Evolutionary conservation across 2,113 vertebrate species (phyloP), one percentile per base, ranked within the genome.

Genomic region (Psittacula cyanocephala): DNA sequence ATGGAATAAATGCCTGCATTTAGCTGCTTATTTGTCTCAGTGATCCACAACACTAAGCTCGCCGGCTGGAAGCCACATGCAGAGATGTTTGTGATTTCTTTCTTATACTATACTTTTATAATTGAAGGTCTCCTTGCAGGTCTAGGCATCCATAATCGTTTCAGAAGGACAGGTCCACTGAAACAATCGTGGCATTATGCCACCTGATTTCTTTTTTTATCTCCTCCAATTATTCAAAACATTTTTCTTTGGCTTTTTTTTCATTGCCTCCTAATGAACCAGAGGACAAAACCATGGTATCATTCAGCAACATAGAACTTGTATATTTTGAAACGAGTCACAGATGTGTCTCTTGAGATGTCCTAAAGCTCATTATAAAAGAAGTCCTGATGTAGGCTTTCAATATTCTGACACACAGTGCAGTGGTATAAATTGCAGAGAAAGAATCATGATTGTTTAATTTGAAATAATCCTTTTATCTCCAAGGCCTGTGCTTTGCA

Each of bases 91-190:
- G 19, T 18, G n/a, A 22, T 31, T 67, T 15, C 12, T 18, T 41
- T 39, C 68, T 68, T 35, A 14, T 37, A 39, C 74, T 69, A 75
- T 78, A 28, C 43, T 91, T 86, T 97, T 89, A 39, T 88, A 88
- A 91, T 75, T 89, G 47, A 63, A 87, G 53, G 59, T 82, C 50
- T 63, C 46, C 86, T 86, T 93, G 80, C 35, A 95, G 86, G 55
- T 96, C 89, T 96, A 84, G 88, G 90, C 57, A 87, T 75, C 65
- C 79, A 52, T 84, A 90, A 94, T 93, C 24, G 71, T 95, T 97
- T 96, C 91, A 92, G 86, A 94, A 94, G 86, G 70, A 89, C 60
- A 52, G 63, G 43, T 96, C 55, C 52, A 97, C 91, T 96, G 87
- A 95, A 95, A 75, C 71, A 96, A 28, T 92, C 86, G 29, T 93